These are phyloP conservation scores for Dreissena polymorpha DNA, from an alignment of 1,140 invertebrate genomes.

Conservation along the genomic window DNA sequence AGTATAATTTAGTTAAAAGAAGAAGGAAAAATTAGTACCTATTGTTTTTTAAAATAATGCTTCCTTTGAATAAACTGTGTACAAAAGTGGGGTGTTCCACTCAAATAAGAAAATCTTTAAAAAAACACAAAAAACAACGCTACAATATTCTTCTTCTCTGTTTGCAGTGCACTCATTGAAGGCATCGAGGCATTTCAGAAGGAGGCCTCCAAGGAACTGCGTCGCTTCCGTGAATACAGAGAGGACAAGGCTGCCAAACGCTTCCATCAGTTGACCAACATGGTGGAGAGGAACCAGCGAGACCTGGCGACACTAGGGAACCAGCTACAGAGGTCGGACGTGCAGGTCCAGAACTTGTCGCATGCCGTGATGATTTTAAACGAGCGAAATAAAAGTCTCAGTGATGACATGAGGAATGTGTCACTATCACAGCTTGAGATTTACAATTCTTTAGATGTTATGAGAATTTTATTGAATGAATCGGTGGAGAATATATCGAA, in stretches of 20 bases:
- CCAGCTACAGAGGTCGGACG: background rate
- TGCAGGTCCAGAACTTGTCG: background rate
- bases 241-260: conserved; percentile 46
- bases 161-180: conserved; percentile 40
- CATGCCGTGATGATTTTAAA: background rate
- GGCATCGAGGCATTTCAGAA: conserved; percentile 28
- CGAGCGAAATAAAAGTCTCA: background rate
- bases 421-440: background rate
- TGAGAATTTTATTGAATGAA: conserved; percentile 24
- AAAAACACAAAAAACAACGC: background rate
- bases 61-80: too few relatives aligned
- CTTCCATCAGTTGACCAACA: conserved; percentile 50
- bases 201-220: conserved; percentile 23
- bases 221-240: conserved; percentile 39
- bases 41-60: too few relatives aligned
- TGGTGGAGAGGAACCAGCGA: conserved; percentile 11
- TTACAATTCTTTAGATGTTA: background rate
- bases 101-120: too few relatives aligned
- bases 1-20: too few relatives aligned
- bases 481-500: conserved; percentile 18
- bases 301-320: background rate
- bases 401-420: background rate
- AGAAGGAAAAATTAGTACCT: too few relatives aligned
- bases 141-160: background rate
- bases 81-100: too few relatives aligned